A percentile compares a stretch with the other conserved stretches of the same genome.
phyloP scores from a whole-genome alignment of 2,113 vertebrate genomes.

The Neotoma lepida region DNA sequence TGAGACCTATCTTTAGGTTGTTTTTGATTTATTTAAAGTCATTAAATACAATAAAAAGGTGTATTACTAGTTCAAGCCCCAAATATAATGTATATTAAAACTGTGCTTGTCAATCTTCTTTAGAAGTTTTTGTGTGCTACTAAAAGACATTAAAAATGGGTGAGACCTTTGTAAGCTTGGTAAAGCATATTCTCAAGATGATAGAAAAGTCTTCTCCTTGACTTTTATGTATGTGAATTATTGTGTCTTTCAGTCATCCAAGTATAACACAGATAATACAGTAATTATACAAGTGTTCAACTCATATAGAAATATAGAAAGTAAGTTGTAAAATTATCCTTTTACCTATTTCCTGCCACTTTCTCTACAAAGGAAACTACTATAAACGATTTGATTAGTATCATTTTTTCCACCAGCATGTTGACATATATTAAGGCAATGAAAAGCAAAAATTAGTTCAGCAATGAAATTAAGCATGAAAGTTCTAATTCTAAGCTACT shows the following conservation, averaged over 20 bases:
- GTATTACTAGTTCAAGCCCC: not conserved
- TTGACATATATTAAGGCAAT: not conserved
- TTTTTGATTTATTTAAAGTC: constrained; percentile 34
- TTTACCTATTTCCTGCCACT: not conserved
- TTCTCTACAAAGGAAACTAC: not conserved
- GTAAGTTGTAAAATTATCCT: not conserved
- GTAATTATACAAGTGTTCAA: not conserved
- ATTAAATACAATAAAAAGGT: not conserved
- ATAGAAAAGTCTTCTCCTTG: not conserved
- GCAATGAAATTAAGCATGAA: not conserved
- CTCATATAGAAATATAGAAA: not conserved
- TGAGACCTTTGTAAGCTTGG: not conserved
- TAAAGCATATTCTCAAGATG: not conserved
- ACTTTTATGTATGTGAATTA: not conserved
- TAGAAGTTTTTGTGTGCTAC: not conserved
- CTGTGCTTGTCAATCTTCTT: not conserved
- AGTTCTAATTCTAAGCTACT: not conserved
- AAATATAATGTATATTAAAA: not conserved
- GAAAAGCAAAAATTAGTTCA: not conserved
- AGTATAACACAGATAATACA: not conserved
- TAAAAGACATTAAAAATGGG: not conserved
- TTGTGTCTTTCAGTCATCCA: not conserved
- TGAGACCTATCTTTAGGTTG: not conserved
- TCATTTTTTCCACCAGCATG: not conserved
- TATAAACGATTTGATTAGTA: constrained; percentile 19